Conservation (phyloP, 2,797 vertebrate genomes). For the Fratercula arctica region DNA sequence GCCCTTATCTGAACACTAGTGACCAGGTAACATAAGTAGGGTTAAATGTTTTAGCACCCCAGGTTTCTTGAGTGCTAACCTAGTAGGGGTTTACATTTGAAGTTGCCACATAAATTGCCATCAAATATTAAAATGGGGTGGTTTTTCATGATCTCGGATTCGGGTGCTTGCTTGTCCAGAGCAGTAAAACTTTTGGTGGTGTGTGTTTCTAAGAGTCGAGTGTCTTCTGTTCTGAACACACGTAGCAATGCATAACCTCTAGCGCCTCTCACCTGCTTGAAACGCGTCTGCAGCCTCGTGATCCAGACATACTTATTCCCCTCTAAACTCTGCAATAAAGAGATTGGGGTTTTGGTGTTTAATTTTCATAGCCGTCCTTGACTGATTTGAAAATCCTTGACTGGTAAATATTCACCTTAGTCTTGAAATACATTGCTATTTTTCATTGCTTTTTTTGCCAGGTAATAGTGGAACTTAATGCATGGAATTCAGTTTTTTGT, state of each 20-base stretch:
- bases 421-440: not conserved
- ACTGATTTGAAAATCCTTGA: not conserved
- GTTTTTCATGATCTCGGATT: not conserved
- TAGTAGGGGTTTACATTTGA: not conserved
- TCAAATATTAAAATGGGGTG: not conserved
- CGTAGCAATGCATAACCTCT: too few relatives aligned
- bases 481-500: not conserved
- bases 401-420: not conserved
- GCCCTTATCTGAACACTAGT: not conserved
- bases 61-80: not conserved
- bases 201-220: not conserved
- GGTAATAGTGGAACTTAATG: not conserved
- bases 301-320: not conserved
- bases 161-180: not conserved
- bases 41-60: not conserved
- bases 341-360: not conserved
- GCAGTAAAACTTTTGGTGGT: not conserved
- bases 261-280: not conserved
- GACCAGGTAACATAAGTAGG: not conserved
- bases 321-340: not conserved
- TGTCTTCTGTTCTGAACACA: not conserved
- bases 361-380: not conserved
- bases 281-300: not conserved
- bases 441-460: not conserved
- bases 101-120: not conserved